Percentiles rank a stretch among this genome's conserved stretches.
Evolutionary conservation across 2,888 invertebrate genomes (phyloP).

Genomic region (Morpho achilles): DNA sequence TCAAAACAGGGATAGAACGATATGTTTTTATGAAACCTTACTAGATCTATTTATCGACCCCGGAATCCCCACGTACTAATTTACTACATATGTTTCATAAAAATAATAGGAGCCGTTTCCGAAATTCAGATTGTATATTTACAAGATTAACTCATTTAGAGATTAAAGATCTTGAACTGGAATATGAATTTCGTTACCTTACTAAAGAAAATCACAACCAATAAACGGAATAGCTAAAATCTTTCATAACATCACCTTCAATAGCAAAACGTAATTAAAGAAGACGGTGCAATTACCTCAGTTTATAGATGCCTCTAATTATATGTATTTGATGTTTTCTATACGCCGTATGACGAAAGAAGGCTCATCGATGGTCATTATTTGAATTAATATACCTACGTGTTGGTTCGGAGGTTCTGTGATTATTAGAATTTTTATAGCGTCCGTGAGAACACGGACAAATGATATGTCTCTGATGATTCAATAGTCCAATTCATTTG

Average conservation of each 20-base stretch:
- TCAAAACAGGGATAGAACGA: too few relatives aligned
- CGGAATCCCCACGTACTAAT: too few relatives aligned
- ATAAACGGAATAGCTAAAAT: constrained; percentile 14
- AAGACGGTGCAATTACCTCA: constrained; percentile 74
- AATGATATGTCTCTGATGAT: constrained; percentile 63
- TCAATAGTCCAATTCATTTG: constrained; percentile 48
- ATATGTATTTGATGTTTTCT: constrained; percentile 76
- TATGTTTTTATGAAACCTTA: too few relatives aligned
- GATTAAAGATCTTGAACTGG: too few relatives aligned
- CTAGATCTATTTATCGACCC: too few relatives aligned
- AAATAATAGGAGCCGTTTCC: too few relatives aligned
- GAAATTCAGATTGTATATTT: too few relatives aligned
- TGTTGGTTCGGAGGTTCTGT: constrained; percentile 71
- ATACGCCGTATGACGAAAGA: constrained; percentile 74
- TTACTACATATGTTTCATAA: too few relatives aligned
- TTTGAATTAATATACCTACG: constrained; percentile 77
- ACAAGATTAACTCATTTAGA: too few relatives aligned
- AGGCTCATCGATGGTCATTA: constrained; percentile 68
- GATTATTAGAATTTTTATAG: constrained; percentile 65
- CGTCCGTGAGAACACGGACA: constrained; percentile 67
- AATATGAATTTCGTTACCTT: too few relatives aligned
- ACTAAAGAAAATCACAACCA: not conserved
- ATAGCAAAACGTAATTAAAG: constrained; percentile 72
- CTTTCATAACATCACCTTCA: constrained; percentile 57
- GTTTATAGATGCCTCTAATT: constrained; percentile 75